Evolutionary conservation across 2,797 vertebrate species (phyloP), one percentile per base, ranked within the genome.

Genomic region (Rhinogobio ventralis): DNA sequence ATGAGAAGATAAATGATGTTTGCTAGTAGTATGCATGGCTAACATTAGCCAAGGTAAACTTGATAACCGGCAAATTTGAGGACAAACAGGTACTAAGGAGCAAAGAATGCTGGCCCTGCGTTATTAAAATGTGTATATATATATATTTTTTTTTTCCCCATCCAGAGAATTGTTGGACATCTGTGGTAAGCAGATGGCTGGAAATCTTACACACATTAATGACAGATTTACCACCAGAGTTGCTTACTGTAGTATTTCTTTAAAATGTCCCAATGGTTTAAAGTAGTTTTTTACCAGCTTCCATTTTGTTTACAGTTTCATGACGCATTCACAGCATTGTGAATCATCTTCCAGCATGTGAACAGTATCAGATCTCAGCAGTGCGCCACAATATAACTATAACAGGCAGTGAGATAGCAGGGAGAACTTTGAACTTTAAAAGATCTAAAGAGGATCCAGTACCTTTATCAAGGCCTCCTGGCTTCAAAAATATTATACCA

Each of bases 251-350:
- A 15, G 53, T 19, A 9, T 78, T 62, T 17, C 57, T 46, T 46
- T 64, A 46, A 28, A 62, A 62, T 19, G 7, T 42, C 42, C n/a
- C 14, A 46, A 66, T 30, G 62, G 62, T 66, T 64, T 30, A 30
- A 30, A 85, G 88, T 82, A 83, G 90, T 93, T 92, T 93, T 91
- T 93, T 93, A 89, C 89, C n/a, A 5, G 79, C 81, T 92, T 90
- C 89, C 82, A 76, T 89, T 91, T 90, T 88, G 86, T 86, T 83
- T 87, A 89, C 86, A 75, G 20, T 85, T 91, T 87, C 81, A 42
- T 60, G 62, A 0, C 17, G 36, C 36, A 62, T 42, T 42, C 14
- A 62, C 55, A 77, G 7, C 23, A 77, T 57, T 77, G 49, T 60
- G 23, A 57, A 15, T 23, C 30, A 76, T 77, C 36, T 28, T 60